Percentiles rank a stretch among this genome's conserved stretches.
phyloP scores from a whole-genome alignment of 1,140 invertebrate genomes.

The Panulirus ornatus region DNA sequence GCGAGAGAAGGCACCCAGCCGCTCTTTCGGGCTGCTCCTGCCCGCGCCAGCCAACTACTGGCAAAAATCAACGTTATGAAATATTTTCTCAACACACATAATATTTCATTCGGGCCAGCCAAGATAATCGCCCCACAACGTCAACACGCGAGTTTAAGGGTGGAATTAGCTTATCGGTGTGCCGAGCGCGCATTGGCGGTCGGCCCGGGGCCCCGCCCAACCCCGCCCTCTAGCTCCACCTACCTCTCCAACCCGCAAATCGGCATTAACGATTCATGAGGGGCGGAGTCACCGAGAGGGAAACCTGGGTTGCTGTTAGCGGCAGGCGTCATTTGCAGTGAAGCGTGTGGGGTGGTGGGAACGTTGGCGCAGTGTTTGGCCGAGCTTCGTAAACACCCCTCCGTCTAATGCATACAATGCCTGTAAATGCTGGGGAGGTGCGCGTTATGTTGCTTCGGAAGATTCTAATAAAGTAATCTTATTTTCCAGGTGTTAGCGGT shows the following conservation, averaged over 20 bases:
- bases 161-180: constrained; percentile 75
- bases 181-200: constrained; percentile 69
- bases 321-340: constrained; percentile 72
- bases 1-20: constrained; percentile 67
- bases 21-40: constrained; percentile 72
- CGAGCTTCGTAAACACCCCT: constrained; percentile 28
- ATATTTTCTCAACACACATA: constrained; percentile 76
- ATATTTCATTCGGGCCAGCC: constrained; percentile 75
- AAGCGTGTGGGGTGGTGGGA: constrained; percentile 60
- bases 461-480: not conserved
- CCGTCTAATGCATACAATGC: constrained; percentile 33
- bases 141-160: constrained; percentile 76
- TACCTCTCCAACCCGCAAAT: constrained; percentile 37
- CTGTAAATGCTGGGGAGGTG: constrained; percentile 12
- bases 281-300: constrained; percentile 60
- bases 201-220: constrained; percentile 54
- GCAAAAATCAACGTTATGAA: constrained; percentile 76
- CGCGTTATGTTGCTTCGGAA: not conserved
- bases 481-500: no score
- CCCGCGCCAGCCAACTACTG: constrained; percentile 74
- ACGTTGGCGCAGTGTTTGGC: constrained; percentile 30
- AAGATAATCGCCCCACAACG: constrained; percentile 75
- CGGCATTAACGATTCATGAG: constrained; percentile 36
- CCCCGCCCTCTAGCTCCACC: constrained; percentile 45
- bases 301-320: constrained; percentile 69